A percentile compares a stretch with the other conserved stretches of the same genome.
These are phyloP conservation scores for Amyelois transitella DNA, from an alignment of 1,140 invertebrate genomes.

Conservation along the genomic window DNA sequence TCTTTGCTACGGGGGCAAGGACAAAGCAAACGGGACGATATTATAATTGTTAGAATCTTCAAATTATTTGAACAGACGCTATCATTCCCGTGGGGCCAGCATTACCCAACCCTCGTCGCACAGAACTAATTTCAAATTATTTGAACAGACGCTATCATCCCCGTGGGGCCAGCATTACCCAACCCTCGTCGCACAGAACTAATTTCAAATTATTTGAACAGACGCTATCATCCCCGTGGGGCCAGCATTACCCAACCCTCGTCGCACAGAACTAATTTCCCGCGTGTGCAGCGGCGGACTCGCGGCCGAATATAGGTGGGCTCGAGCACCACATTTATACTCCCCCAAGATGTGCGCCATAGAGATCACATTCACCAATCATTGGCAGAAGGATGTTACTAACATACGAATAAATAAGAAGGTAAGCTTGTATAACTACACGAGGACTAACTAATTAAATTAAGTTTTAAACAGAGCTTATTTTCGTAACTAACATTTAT, in stretches of 20 bases:
- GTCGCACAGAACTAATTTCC: slow-evolving; percentile 82
- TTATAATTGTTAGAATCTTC: too few relatives aligned
- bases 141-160: slow-evolving; percentile 52
- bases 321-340: slow-evolving; percentile 88
- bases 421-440: too few relatives aligned
- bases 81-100: slow-evolving; percentile 77
- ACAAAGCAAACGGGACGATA: too few relatives aligned
- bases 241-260: slow-evolving; percentile 75
- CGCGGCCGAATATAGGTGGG: slow-evolving; percentile 83
- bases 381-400: slow-evolving; percentile 79
- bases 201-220: too few relatives aligned
- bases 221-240: slow-evolving; percentile 73
- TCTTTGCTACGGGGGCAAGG: too few relatives aligned
- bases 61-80: too few relatives aligned
- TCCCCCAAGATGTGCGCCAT: slow-evolving; percentile 89
- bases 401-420: slow-evolving; percentile 85
- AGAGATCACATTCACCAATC: slow-evolving; percentile 88
- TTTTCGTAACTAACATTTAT: too few relatives aligned
- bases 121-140: too few relatives aligned
- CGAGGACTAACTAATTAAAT: too few relatives aligned
- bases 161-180: slow-evolving; percentile 80
- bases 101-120: too few relatives aligned
- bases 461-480: too few relatives aligned
- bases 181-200: too few relatives aligned
- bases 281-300: slow-evolving; percentile 86